Evolutionary conservation across 2,113 vertebrate species (phyloP).

Genomic region (Phalacrocorax aristotelis): DNA sequence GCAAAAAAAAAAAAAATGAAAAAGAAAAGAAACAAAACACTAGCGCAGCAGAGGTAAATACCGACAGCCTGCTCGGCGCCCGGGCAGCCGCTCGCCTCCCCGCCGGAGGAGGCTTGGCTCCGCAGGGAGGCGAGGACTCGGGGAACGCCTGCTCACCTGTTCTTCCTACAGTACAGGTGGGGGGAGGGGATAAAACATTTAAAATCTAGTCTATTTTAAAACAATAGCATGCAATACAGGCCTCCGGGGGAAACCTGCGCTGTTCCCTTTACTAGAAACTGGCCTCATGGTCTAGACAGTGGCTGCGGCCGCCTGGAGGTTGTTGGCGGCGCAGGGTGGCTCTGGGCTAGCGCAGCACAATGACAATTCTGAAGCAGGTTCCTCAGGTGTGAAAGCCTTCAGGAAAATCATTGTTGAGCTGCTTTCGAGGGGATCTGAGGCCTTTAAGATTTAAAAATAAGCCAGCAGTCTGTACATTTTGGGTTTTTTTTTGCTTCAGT

Average conservation of each 20-base stretch:
- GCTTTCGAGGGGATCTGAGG: not conserved
- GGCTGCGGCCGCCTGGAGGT: not conserved
- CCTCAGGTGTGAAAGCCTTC: not conserved
- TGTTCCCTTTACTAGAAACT: not conserved
- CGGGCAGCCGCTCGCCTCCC: not conserved
- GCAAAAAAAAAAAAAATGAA: not conserved
- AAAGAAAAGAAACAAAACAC: not conserved
- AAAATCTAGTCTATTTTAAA: slow-evolving; percentile 47
- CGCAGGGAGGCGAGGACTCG: not conserved
- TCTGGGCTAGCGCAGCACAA: not conserved
- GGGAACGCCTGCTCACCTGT: not conserved
- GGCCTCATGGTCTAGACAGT: not conserved
- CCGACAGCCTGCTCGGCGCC: not conserved
- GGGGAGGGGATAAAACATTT: not conserved
- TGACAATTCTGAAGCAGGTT: not conserved
- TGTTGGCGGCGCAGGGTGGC: not conserved
- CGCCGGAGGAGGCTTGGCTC: not conserved
- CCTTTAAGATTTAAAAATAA: slow-evolving; percentile 60
- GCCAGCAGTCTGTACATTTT: slow-evolving; percentile 68
- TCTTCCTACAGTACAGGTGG: not conserved
- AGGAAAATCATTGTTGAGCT: not conserved
- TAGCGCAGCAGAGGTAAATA: not conserved
- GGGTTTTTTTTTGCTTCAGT: slow-evolving; percentile 60
- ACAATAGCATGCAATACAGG: slow-evolving; percentile 55
- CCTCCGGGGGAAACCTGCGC: slow-evolving; percentile 3